Evolutionary conservation across 2,888 invertebrate species (phyloP), one percentile per base, ranked within the genome.

Genomic region (Polymixis flavicincta): DNA sequence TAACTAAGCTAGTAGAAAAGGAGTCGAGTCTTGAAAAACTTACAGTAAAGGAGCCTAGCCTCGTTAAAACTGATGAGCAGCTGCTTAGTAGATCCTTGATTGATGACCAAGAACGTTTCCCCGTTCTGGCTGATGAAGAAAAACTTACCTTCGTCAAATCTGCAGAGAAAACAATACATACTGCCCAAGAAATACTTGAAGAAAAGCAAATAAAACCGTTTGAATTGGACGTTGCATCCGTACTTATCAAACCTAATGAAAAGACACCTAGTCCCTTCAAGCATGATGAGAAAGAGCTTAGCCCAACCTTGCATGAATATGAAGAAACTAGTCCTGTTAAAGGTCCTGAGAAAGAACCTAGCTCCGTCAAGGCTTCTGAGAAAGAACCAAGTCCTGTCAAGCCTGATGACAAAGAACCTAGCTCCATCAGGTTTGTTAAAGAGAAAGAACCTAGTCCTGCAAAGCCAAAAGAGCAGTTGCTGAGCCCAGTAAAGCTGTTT

Each of bases 401-500:
- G 17, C 52, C n/a, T 17, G 78, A 77, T 0, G 76, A 72, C 0
- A 71, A 61, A 22, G 37, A 7, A 0, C 0, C 6, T 1, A 69
- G 71, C 37, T 37, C 37, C 37, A 6, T 5, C 37, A 37, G 37
- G 37, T 37, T 37, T 37, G 37, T 5, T 37, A 37, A 45, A 0
- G 82, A 82, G 28, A 80, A 78, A 9, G 25, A 25, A 0, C 32
- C 67, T 0, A 83, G 70, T 14, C 70, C 76, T 6, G 59, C 67
- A 2, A 28, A 19, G 9, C 5, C 3, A 7, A 57, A 77, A 4
- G 85, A 85, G 0, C 82, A 85, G 3, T 28, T 11, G 57, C 60
- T 60, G 0, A 82, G 68, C 55, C 73, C 65, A 1, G 13, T 14
- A 0, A 69, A 76, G 14, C 28, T 28, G 6, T 61, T 59, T 11